These are phyloP conservation scores for Melanophora roralis DNA, from an alignment of 2,888 invertebrate genomes.

Conservation along the genomic window DNA sequence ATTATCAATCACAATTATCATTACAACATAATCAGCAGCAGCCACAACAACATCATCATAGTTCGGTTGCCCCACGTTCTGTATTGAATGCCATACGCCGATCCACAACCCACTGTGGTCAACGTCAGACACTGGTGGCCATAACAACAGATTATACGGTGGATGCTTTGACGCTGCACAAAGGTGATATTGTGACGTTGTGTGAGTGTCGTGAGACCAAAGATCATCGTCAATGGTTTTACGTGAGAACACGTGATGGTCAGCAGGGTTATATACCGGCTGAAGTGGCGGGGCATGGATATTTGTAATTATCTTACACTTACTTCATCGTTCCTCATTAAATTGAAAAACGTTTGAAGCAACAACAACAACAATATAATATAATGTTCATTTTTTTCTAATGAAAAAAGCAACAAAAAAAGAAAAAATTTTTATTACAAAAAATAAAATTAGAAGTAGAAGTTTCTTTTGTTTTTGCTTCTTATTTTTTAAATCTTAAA, in stretches of 20 bases:
- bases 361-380: too few species aligned
- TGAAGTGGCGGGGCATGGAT: constrained; percentile 86
- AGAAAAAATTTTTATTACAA: too few species aligned
- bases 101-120: constrained; percentile 72
- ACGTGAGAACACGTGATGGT: constrained; percentile 84
- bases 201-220: constrained; percentile 80
- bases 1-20: constrained; percentile 63
- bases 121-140: constrained; percentile 84
- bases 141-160: constrained; percentile 83
- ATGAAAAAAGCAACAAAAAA: neutral
- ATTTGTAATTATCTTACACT: constrained; percentile 79
- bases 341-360: too few species aligned
- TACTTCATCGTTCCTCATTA: neutral
- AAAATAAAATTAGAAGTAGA: too few species aligned
- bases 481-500: too few species aligned
- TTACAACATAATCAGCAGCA: constrained; percentile 64
- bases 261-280: constrained; percentile 87
- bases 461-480: too few species aligned
- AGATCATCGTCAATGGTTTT: constrained; percentile 86
- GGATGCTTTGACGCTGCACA: constrained; percentile 81
- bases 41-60: constrained; percentile 67
- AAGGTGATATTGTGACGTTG: constrained; percentile 87
- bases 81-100: constrained; percentile 70
- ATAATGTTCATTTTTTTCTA: too few species aligned
- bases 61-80: constrained; percentile 56